phyloP scores from a whole-genome alignment of 2,113 vertebrate species.

The Motacilla tschutschensis region DNA sequence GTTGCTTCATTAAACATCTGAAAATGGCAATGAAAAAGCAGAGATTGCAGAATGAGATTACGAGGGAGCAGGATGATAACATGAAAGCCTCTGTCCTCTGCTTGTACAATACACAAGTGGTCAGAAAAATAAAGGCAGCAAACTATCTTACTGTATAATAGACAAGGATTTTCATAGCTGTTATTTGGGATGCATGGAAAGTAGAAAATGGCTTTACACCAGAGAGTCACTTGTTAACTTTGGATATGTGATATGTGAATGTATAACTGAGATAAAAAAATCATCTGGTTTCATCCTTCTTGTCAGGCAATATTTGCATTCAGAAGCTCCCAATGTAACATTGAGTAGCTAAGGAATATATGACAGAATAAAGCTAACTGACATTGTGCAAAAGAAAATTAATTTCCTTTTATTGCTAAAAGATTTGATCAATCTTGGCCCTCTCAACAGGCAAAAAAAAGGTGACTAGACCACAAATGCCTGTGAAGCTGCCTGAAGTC shows the following conservation, averaged over 20 bases:
- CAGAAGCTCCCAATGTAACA: neutral
- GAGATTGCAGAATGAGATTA: constrained; percentile 39
- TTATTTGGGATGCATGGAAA: neutral
- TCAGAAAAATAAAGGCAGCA: constrained; percentile 37
- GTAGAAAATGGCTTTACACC: constrained; percentile 13
- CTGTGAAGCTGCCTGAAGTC: neutral
- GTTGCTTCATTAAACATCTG: constrained; percentile 47
- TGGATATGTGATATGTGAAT: constrained; percentile 2
- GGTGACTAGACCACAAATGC: neutral
- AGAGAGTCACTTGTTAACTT: constrained; percentile 33
- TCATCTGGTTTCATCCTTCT: constrained; percentile 15
- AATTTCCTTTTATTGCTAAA: constrained; percentile 10
- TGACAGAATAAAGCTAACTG: constrained; percentile 26
- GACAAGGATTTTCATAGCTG: constrained; percentile 4
- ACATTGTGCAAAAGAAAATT: neutral
- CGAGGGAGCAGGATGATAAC: constrained; percentile 9
- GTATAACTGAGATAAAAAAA: constrained; percentile 31
- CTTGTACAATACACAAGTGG: neutral
- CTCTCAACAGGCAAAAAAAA: neutral
- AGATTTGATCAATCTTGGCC: neutral
- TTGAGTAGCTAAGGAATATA: neutral
- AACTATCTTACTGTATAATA: neutral
- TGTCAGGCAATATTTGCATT: constrained; percentile 30
- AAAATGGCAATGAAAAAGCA: constrained; percentile 36
- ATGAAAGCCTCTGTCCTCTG: constrained; percentile 24